These are phyloP conservation scores for Lacanobia wlatinum DNA, from an alignment of 2,888 invertebrate genomes.

Conservation along the genomic window DNA sequence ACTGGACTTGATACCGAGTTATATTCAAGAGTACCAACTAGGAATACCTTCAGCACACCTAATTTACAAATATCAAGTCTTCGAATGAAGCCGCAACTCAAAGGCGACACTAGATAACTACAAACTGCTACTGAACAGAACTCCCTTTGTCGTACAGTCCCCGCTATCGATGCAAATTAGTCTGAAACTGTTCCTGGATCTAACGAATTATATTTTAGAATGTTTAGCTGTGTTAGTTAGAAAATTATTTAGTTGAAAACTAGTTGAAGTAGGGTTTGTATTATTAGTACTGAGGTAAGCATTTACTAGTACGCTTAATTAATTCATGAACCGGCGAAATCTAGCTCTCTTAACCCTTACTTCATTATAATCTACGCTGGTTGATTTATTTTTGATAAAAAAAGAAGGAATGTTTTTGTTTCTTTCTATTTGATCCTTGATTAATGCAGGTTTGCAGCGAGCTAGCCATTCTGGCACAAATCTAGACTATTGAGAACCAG, in stretches of 20 bases:
- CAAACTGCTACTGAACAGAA: conserved; percentile 33
- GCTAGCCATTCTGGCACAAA: no score
- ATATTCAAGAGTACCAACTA: conserved; percentile 10
- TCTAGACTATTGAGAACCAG: no score
- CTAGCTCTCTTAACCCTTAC: neutral
- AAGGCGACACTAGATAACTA: conserved; percentile 45
- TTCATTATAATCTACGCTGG: neutral
- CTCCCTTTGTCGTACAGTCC: conserved; percentile 35
- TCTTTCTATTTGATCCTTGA: neutral
- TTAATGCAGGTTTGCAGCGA: neutral
- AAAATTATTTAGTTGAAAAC: conserved; percentile 35
- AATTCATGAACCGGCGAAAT: neutral
- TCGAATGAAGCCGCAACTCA: conserved; percentile 37
- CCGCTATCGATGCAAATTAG: conserved; percentile 62
- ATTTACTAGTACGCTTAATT: neutral
- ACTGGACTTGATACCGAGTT: neutral
- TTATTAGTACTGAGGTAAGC: neutral
- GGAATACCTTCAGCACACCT: neutral
- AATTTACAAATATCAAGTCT: conserved; percentile 33
- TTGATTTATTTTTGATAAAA: neutral
- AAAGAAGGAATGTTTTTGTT: neutral
- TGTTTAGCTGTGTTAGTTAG: conserved; percentile 4
- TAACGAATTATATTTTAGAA: conserved; percentile 41
- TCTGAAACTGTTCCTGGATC: conserved; percentile 48
- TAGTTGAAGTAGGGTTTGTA: conserved; percentile 7